These are phyloP conservation scores for Celastrina argiolus DNA, from an alignment of 2,888 invertebrate genomes.

Conservation along the genomic window DNA sequence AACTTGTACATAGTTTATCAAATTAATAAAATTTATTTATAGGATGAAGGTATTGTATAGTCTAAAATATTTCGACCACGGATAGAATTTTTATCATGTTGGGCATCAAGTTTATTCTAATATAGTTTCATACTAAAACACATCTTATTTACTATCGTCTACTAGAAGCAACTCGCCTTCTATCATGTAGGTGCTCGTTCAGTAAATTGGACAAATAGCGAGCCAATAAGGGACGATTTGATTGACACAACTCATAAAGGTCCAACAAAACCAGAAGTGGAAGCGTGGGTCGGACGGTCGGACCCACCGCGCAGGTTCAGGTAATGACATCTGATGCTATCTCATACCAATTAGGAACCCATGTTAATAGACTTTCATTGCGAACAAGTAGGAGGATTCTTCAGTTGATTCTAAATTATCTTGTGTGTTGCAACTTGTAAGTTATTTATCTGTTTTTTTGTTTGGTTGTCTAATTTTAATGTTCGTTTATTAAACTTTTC, in stretches of 20 bases:
- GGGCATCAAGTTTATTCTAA: too few relatives aligned
- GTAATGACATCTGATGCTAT: conserved; percentile 33
- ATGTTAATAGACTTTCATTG: conserved; percentile 28
- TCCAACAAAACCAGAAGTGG: neutral
- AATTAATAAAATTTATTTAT: too few relatives aligned
- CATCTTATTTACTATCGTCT: neutral
- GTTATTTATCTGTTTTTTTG: neutral
- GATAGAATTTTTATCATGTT: too few relatives aligned
- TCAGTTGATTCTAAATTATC: conserved; percentile 19
- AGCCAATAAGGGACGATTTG: conserved; percentile 9
- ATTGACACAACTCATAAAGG: conserved; percentile 4
- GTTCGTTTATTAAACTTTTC: too few relatives aligned
- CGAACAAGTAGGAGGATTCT: conserved; percentile 20
- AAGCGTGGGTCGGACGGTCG: conserved; percentile 30
- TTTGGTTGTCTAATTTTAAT: neutral
- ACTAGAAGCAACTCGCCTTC: neutral
- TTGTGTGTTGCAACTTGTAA: neutral
- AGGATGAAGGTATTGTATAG: too few relatives aligned
- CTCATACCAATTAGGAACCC: conserved; percentile 31
- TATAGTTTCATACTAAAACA: neutral
- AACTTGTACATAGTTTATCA: too few relatives aligned
- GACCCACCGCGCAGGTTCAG: conserved; percentile 29
- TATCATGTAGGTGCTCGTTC: conserved; percentile 1
- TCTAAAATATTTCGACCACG: too few relatives aligned
- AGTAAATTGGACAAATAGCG: conserved; percentile 8